Percentiles rank a stretch among this genome's conserved stretches.
Evolutionary conservation across 2,797 vertebrate genomes (phyloP).

Genomic region (Gallinago solitaria): DNA sequence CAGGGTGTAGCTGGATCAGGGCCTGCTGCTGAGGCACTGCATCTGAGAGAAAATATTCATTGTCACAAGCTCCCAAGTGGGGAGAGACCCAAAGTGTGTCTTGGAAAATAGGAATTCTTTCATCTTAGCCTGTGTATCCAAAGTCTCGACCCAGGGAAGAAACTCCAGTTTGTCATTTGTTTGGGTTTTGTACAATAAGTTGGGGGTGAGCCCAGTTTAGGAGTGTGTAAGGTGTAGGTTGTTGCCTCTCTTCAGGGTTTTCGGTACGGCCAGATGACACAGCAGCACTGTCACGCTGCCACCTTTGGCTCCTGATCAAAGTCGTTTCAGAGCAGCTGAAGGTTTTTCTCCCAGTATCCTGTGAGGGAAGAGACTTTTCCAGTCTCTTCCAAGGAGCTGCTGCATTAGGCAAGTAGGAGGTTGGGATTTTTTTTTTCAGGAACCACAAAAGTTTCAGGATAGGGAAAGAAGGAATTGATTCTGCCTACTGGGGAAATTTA

Average conservation of each 20-base stretch:
- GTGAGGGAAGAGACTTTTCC: neutral
- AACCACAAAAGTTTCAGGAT: neutral
- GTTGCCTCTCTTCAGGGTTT: neutral
- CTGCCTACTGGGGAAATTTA: neutral
- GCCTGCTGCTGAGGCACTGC: neutral
- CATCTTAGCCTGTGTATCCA: neutral
- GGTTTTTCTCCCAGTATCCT: neutral
- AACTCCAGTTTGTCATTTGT: rapidly evolving
- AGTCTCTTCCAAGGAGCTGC: neutral
- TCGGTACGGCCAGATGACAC: neutral
- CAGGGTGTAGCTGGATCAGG: neutral
- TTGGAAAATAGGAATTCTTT: neutral
- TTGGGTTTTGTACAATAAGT: rapidly evolving
- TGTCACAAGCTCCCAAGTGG: neutral
- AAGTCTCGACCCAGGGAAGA: neutral
- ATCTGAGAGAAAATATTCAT: neutral
- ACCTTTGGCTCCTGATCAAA: neutral
- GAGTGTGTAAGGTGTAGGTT: rapidly evolving
- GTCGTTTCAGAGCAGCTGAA: neutral
- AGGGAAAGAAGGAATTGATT: neutral
- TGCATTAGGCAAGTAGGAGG: neutral
- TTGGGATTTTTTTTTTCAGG: neutral
- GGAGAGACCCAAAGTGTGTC: neutral
- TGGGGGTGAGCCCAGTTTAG: neutral
- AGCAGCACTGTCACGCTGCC: rapidly evolving